phyloP scores from a whole-genome alignment of 2,797 vertebrate genomes.

The Mormyrops boulengeri region DNA sequence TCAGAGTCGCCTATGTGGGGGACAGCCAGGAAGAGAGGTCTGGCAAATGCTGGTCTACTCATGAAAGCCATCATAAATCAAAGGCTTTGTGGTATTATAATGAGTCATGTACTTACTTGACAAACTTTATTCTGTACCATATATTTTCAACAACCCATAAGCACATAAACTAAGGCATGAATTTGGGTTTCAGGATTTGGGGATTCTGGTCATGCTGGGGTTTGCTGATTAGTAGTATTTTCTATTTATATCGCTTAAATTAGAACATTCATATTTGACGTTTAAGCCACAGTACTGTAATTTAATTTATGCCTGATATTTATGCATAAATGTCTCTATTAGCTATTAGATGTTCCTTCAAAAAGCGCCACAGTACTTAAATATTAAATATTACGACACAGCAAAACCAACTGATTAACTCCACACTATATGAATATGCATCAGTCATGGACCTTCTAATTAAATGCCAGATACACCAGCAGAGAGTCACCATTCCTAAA shows the following conservation, averaged over 20 bases:
- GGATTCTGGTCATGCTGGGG: background rate
- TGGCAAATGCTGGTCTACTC: background rate
- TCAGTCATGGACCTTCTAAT: background rate
- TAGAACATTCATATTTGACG: background rate
- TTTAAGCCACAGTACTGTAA: background rate
- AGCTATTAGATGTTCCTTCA: background rate
- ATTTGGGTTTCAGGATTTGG: no score
- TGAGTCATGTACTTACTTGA: background rate
- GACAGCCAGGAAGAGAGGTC: conserved; percentile 61
- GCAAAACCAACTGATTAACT: background rate
- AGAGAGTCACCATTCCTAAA: background rate
- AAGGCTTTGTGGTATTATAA: background rate
- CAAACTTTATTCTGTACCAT: background rate
- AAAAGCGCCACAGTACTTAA: background rate
- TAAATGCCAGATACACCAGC: background rate
- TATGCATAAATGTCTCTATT: background rate
- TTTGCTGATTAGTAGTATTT: background rate
- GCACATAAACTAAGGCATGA: no score
- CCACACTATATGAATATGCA: background rate
- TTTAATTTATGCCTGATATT: background rate
- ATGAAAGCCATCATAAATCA: background rate
- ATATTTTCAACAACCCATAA: background rate
- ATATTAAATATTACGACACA: background rate
- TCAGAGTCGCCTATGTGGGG: conserved; percentile 76
- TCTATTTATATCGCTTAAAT: background rate